phyloP scores from a whole-genome alignment of 2,113 vertebrate species.

The Pseudopipra pipra region DNA sequence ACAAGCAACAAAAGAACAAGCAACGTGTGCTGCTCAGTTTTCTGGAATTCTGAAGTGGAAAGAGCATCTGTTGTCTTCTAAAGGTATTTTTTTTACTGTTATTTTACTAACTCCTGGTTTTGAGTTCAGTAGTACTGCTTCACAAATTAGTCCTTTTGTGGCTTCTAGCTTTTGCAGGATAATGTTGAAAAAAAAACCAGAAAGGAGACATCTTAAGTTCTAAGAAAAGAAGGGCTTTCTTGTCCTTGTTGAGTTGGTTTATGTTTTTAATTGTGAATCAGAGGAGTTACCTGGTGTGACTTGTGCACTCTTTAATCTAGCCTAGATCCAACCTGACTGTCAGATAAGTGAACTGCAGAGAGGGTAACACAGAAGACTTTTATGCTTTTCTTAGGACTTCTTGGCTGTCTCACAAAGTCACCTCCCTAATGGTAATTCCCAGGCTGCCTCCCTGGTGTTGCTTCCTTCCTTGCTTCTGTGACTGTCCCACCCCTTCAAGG shows the following conservation, averaged over 20 bases:
- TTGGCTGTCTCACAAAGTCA: fast-evolving
- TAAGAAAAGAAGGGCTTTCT: fast-evolving
- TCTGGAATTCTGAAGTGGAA: fast-evolving
- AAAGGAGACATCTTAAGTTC: fast-evolving
- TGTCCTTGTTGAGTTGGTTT: not conserved
- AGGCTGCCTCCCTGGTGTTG: not conserved
- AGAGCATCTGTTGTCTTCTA: fast-evolving
- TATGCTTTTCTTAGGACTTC: fast-evolving
- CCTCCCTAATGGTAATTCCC: fast-evolving
- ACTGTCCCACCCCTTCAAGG: fast-evolving
- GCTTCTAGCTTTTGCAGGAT: not conserved
- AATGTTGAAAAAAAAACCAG: not conserved
- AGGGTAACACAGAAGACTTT: fast-evolving
- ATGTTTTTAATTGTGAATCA: not conserved
- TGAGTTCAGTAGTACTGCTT: not conserved
- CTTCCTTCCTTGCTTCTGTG: not conserved
- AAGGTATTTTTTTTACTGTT: not conserved
- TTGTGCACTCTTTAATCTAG: not conserved
- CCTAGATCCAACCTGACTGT: not conserved
- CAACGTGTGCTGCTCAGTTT: fast-evolving
- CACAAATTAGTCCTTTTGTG: not conserved
- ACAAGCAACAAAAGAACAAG: not conserved
- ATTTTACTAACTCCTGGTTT: fast-evolving
- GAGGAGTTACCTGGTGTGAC: not conserved
- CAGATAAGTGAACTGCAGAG: not conserved